Evolutionary conservation across 92 coral and sea anemone genomes (phyloP), one percentile per base, ranked within the genome.

Genomic region (Porites lobata): DNA sequence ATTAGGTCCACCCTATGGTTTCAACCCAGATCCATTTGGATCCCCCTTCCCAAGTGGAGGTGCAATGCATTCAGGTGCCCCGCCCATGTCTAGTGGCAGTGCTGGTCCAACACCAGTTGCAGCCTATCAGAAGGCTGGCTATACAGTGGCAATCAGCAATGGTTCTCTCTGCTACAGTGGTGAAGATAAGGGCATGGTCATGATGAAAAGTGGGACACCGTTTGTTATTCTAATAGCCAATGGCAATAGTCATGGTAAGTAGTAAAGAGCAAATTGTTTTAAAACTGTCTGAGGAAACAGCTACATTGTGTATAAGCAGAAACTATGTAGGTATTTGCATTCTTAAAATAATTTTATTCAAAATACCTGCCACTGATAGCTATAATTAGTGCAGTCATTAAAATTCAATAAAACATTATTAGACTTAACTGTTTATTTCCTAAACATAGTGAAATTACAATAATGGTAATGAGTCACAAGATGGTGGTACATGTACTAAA

Each of bases 161-260:
- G 86, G 86, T 19, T 4, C 0, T 1, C 86, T 82, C 32, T 57
- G 22, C 21, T 14, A 43, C 13, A 38, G 50, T 69, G 59, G 43
- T 7, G 9, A 1, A 0, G 62, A 71, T 15, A 82, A 26, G 69
- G 86, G 78, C 13, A 13, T 82, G 53, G 78, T 82, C 21, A 12
- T 82, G 78, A 82, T 82, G 86, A 56, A 71, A 59, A 82, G 58
- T 82, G 78, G 86, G 9, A 57, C 70, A 1, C 86, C 58, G 78
- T 82, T 82, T n/a, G 1, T 22, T 43, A 82, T 82, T 57, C 50
- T 15, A n/a, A 13, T 82, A 24, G 78, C 21, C 70, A 82, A 82
- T 71, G 24, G 13, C 43, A 82, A 82, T 58, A 26, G 18, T 21
- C 58, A 11, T 82, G 86, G 86, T 82, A 53, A 71, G 86, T 58